These are phyloP conservation scores for Microcebus jonahi DNA, from an alignment of 2,113 vertebrate species.

Conservation along the genomic window DNA sequence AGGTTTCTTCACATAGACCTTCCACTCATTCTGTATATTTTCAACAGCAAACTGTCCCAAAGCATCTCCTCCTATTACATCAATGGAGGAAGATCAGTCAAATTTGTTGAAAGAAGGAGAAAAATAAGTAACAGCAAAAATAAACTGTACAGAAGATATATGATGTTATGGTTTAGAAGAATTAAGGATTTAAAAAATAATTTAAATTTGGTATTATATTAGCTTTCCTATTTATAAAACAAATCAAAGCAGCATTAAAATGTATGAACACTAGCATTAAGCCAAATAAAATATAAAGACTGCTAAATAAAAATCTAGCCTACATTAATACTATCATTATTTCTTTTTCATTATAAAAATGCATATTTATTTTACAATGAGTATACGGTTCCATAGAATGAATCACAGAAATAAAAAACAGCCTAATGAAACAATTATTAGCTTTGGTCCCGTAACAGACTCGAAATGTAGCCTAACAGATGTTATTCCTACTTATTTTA, in stretches of 20 bases:
- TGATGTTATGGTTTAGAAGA: not conserved
- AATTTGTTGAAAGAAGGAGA: not conserved
- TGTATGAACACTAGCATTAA: not conserved
- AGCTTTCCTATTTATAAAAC: not conserved
- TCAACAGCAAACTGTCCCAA: slow-evolving; percentile 96
- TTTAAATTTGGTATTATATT: not conserved
- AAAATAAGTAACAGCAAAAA: not conserved
- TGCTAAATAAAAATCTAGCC: not conserved
- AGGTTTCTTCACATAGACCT: slow-evolving; percentile 95
- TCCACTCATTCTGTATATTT: slow-evolving; percentile 97
- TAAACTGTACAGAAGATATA: not conserved
- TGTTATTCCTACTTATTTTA: not conserved
- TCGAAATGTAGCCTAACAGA: not conserved
- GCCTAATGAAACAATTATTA: not conserved
- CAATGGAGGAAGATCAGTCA: slow-evolving; percentile 54
- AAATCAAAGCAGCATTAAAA: not conserved
- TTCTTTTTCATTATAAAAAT: not conserved
- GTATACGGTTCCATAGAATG: not conserved
- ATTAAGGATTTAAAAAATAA: not conserved
- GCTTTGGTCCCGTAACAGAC: slow-evolving; percentile 3
- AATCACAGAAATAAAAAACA: slow-evolving; percentile 9
- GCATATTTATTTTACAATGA: not conserved
- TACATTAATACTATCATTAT: not conserved
- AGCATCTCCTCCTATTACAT: slow-evolving; percentile 93
- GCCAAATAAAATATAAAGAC: slow-evolving; percentile 16